A percentile compares a stretch with the other conserved stretches of the same genome.
Conservation (phyloP, 2,888 invertebrate genomes). For the Neria commutata region DNA sequence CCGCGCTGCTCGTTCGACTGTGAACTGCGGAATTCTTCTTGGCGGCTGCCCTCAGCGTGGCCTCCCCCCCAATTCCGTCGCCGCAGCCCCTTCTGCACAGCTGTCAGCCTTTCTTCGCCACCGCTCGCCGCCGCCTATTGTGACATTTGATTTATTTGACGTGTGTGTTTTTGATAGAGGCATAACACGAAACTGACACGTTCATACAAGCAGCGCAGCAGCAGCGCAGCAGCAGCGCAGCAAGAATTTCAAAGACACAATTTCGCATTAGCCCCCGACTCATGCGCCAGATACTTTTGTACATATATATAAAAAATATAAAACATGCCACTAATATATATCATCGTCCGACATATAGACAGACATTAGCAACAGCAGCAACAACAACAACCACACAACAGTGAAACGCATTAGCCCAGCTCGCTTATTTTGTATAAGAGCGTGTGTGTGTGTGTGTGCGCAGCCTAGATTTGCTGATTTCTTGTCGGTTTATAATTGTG, state of each 20-base stretch:
- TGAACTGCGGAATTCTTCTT: background rate
- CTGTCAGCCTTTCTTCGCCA: no score
- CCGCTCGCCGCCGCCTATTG: constrained; percentile 42
- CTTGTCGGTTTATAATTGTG: no score
- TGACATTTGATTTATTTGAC: constrained; percentile 60
- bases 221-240: no score
- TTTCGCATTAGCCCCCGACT: constrained; percentile 28
- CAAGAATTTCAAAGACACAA: constrained; percentile 25
- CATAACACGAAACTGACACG: constrained; percentile 54
- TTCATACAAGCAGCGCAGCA: no score
- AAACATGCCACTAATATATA: no score
- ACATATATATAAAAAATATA: no score
- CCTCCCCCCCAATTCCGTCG: constrained; percentile 17
- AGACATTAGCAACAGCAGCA: constrained; percentile 10
- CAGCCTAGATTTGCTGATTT: background rate
- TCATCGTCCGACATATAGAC: background rate
- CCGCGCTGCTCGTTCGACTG: background rate
- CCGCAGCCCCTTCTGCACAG: background rate
- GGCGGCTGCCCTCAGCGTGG: background rate
- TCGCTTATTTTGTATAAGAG: no score
- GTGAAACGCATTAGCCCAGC: background rate
- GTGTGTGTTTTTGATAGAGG: constrained; percentile 57
- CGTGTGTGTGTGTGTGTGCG: background rate
- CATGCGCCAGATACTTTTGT: no score
- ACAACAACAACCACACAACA: background rate